Evolutionary conservation across 2,888 invertebrate species (phyloP), one percentile per base, ranked within the genome.

Genomic region (Punctoribates punctum): DNA sequence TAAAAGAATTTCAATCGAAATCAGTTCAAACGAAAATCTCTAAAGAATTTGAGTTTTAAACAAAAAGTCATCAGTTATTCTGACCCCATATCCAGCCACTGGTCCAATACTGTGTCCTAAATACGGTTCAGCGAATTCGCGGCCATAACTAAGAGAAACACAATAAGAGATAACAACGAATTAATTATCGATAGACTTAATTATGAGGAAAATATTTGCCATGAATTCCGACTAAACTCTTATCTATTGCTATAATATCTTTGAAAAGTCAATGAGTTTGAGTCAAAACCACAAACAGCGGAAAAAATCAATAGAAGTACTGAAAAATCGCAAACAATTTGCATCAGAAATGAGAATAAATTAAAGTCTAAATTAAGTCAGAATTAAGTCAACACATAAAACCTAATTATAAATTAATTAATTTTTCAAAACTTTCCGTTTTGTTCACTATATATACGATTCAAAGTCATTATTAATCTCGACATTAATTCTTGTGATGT

Each of bases 31-130:
- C 9, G 38, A 17, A 15, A 27, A 25, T 25, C 27, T 60, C 20
- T 17, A 34, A 38, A 27, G 38, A 60, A 27, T 57, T 25, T 62
- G 29, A 34, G 23, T 13, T n/a, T n/a, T n/a, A n/a, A n/a, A n/a
- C n/a, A n/a, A 3, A 13, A 34, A 62, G 9, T 62, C 15, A 15
- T 34, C n/a, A 5, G 13, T 62, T n/a, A 29, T 51, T 51, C 89
- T 90, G 89, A 96, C 96, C 89, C 95, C 96, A 86, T 96, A 96
- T 83, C 96, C 95, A 81, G 96, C 92, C 82, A 96, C 92, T 82
- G 96, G 96, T 83, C 96, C 96, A 85, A 96, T 95, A 82, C 94
- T 91, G 87, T 96, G 96, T 80, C 86, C 94, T 83, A 96, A 87
- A 86, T 95, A 96, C 78, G 95, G 94, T 86, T 96, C 96, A 82